These are phyloP conservation scores for Zaprionus obscuricornis DNA, from an alignment of 2,888 invertebrate genomes.

Conservation along the genomic window DNA sequence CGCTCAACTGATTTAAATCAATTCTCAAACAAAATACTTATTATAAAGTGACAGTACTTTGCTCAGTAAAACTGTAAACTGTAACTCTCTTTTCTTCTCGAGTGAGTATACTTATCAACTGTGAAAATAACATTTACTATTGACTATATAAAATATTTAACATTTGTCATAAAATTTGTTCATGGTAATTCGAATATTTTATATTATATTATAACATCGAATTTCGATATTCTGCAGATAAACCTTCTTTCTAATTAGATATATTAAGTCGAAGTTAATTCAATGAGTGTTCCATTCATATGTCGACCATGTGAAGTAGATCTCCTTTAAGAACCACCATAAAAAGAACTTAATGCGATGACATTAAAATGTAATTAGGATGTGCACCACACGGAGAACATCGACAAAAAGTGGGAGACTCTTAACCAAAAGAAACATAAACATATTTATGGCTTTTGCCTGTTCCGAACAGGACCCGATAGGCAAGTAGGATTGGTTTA, in stretches of 20 bases:
- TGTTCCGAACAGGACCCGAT: conserved; percentile 38
- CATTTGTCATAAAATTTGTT: too few relatives aligned
- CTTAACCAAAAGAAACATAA: conserved; percentile 26
- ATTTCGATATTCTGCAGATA: too few relatives aligned
- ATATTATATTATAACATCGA: too few relatives aligned
- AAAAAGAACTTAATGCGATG: conserved; percentile 41
- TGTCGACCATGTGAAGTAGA: not conserved
- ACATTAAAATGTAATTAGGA: conserved; percentile 72
- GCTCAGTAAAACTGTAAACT: not conserved
- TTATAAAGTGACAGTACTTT: not conserved
- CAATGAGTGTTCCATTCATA: too few relatives aligned
- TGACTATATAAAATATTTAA: not conserved
- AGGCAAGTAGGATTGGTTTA: not conserved
- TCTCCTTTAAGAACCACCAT: conserved; percentile 21
- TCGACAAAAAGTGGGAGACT: conserved; percentile 3
- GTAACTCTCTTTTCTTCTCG: not conserved
- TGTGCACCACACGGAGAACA: conserved; percentile 22
- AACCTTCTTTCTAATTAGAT: not conserved
- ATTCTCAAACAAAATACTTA: not conserved
- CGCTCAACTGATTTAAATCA: conserved; percentile 24
- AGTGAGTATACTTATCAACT: not conserved
- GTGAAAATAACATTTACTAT: not conserved
- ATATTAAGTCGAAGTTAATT: not conserved
- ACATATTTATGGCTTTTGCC: conserved; percentile 56
- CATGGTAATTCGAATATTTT: too few relatives aligned